Evolutionary conservation across 2,888 invertebrate species (phyloP), one percentile per base, ranked within the genome.

Genomic region (Apodemia zela): DNA sequence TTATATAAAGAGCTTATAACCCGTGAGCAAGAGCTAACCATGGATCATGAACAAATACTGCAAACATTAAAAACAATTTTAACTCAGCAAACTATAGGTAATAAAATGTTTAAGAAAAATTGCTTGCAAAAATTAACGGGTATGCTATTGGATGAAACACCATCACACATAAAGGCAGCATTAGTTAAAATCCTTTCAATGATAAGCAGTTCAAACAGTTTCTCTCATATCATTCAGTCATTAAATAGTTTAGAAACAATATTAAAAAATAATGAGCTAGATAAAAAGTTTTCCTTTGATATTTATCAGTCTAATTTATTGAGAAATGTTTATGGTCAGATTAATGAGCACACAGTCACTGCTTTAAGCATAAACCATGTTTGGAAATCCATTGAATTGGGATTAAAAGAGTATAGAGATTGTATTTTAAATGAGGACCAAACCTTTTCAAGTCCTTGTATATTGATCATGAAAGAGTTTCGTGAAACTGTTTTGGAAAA

Each of bases 41-140:
- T 95, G 67, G 96, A 96, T 73, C 82, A 93, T 47, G 93, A 95
- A 67, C 96, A 96, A 75, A 80, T 95, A 18, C 87, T 93, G 0
- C 82, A 95, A 49, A 85, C 94, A 21, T 75, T 96, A 1, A 94
- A 93, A 69, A 94, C 93, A 13, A 82, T 95, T 63, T 71, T 96
- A 0, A 93, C 93, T 0, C 89, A 93, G 6, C 92, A 93, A 71
- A 87, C 90, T 6, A 79, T 91, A 29, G 92, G 89, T 0, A 83
- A 69, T 51, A 91, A 82, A 71, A 64, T 81, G 45, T 88, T 90
- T 49, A 80, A 79, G 59, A 88, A 85, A 63, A 84, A 88, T 61
- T 86, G 86, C 59, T 70, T 89, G 1, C 67, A 79, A 10, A 84
- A 85, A 74, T 75, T 92, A 6, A 85, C 87, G 57, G 74, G 75